These are phyloP conservation scores for Leptinotarsa texana DNA, from an alignment of 1,140 invertebrate species.

Conservation along the genomic window DNA sequence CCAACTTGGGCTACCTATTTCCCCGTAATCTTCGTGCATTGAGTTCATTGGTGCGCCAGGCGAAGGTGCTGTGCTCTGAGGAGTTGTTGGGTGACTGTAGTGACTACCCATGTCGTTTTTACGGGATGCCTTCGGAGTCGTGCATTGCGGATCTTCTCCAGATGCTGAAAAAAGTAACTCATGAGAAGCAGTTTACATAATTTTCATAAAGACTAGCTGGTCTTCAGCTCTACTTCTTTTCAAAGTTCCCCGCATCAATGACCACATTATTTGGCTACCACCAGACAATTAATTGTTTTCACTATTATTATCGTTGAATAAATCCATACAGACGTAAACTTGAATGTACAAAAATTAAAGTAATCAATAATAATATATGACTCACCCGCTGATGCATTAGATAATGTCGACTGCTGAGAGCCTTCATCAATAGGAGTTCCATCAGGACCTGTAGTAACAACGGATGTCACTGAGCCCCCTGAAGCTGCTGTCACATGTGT, in stretches of 20 bases:
- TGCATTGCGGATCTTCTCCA: slow-evolving; percentile 78
- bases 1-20: slow-evolving; percentile 85
- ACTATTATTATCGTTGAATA: too few species aligned
- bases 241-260: too few species aligned
- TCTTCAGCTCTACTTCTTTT: too few species aligned
- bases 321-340: too few species aligned
- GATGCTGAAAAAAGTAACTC: slow-evolving; percentile 65
- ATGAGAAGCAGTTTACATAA: too few species aligned
- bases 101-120: slow-evolving; percentile 66
- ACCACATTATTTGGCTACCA: too few species aligned
- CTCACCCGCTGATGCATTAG: slow-evolving; percentile 84
- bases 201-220: too few species aligned
- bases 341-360: background rate
- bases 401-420: slow-evolving; percentile 88
- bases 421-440: slow-evolving; percentile 85
- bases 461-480: slow-evolving; percentile 74
- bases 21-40: slow-evolving; percentile 87
- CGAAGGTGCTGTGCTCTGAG: slow-evolving; percentile 74
- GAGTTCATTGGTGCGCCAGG: slow-evolving; percentile 83
- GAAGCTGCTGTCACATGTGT: slow-evolving; percentile 50
- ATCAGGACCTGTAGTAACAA: slow-evolving; percentile 85
- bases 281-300: too few species aligned
- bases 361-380: background rate
- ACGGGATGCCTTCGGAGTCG: slow-evolving; percentile 73
- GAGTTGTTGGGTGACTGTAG: slow-evolving; percentile 73